Evolutionary conservation across 1,140 invertebrate genomes (phyloP).

Genomic region (Oedothorax gibbosus): DNA sequence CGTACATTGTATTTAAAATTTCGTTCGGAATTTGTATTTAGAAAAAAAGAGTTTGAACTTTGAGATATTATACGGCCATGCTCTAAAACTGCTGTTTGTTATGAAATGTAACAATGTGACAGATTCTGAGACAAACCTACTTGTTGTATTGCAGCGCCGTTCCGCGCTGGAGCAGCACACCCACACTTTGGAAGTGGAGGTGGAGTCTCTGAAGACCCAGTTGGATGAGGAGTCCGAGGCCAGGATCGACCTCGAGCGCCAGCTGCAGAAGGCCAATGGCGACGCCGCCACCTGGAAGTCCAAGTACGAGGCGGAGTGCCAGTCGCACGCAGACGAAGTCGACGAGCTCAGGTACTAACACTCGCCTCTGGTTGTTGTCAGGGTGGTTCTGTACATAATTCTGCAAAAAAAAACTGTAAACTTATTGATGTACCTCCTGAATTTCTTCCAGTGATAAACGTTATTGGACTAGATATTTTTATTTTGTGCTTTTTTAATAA

Average conservation of each 20-base stretch:
- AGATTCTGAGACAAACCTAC: too few relatives aligned
- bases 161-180: conserved; percentile 87
- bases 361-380: neutral
- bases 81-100: too few relatives aligned
- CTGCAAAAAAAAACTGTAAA: neutral
- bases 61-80: too few relatives aligned
- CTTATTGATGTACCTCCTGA: too few relatives aligned
- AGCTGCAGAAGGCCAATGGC: conserved; percentile 90
- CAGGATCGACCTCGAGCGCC: conserved; percentile 92
- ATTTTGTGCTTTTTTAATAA: too few relatives aligned
- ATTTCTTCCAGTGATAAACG: too few relatives aligned
- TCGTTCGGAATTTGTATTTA: too few relatives aligned
- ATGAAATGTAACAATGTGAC: too few relatives aligned
- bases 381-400: neutral
- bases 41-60: too few relatives aligned
- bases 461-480: too few relatives aligned
- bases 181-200: conserved; percentile 90
- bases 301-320: conserved; percentile 92
- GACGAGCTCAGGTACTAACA: conserved; percentile 83
- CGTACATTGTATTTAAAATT: too few relatives aligned
- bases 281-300: conserved; percentile 89
- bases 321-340: conserved; percentile 90
- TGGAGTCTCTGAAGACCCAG: conserved; percentile 92
- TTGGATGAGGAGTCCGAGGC: conserved; percentile 96
- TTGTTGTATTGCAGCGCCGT: conserved; percentile 79